Base-by-base conservation (phyloP, 2,888 invertebrate genomes). In the Ectemnius cavifrons region DNA sequence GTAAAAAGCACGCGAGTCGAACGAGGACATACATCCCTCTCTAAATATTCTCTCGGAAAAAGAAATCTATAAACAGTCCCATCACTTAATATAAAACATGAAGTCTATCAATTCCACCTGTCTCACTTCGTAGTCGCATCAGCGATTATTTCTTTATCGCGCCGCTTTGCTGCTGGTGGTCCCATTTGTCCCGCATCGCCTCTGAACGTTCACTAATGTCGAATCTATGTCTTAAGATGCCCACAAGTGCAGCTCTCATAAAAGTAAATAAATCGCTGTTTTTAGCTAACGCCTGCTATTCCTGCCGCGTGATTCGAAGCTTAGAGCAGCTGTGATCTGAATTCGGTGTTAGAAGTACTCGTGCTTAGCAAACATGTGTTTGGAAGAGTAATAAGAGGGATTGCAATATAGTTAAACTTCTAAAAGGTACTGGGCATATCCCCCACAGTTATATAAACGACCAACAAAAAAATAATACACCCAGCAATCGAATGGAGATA, bases 261-360 rank as follows among this genome's bases (percentile, higher is more conserved):
- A 52, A 65, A 71, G 67, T 65, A 62, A 71, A 61, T 60, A 60
- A 70, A 65, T 70, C 45, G 16, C 62, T 65, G 56, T n/a, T 61
- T 66, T 63, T 56, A 45, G 69, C 18, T 46, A 59, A 62, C 46
- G 28, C 68, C 68, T 62, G 37, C 2, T 11, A 8, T 37, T 6
- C 37, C 37, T 37, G 37, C 37, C 37, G 8, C 37, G 37, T 37
- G 37, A 37, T 52, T 46, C 67, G 49, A 71, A n/a, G 20, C 66
- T 27, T 60, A 60, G 71, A 67, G 63, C 61, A 63, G 69, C 58
- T 63, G 72, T 68, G 71, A 73, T 67, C 63, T 80, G 71, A 75
- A 78, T 79, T 80, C 72, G 63, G 74, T 79, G 71, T 81, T 59
- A 73, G 66, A 67, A 76, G 58, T 78, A 80, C 73, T 73, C 70